Conservation (phyloP, 2,797 vertebrate species). For the Danio tinwini region DNA sequence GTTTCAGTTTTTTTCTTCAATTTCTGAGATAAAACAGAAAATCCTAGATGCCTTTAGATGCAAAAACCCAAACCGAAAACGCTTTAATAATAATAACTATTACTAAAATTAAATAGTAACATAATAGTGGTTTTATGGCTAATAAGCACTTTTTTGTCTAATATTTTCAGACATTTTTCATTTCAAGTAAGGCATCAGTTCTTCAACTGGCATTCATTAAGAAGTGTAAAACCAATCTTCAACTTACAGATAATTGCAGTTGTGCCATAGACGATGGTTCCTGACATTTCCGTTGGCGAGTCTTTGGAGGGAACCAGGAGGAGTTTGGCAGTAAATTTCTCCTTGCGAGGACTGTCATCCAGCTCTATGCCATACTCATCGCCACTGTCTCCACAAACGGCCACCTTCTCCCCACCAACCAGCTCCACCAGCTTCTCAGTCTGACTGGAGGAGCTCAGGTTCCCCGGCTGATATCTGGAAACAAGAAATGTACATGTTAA, state of each 20-base stretch:
- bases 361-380: conserved; percentile 68
- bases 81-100: too few species aligned
- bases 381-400: conserved; percentile 72
- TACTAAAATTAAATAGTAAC: too few species aligned
- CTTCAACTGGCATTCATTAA: neutral
- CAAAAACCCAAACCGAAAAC: too few species aligned
- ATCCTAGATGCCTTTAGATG: too few species aligned
- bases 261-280: conserved; percentile 85
- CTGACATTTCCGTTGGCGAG: conserved; percentile 82
- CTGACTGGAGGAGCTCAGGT: conserved; percentile 74
- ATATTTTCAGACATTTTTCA: neutral
- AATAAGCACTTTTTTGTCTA: too few species aligned
- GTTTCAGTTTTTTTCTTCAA: too few species aligned
- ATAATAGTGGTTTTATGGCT: too few species aligned
- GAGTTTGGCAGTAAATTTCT: conserved; percentile 70
- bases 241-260: conserved; percentile 86
- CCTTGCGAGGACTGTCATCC: conserved; percentile 63
- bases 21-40: too few species aligned
- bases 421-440: conserved; percentile 85
- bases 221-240: neutral
- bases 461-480: conserved; percentile 88
- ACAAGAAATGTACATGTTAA: neutral
- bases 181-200: neutral
- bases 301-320: conserved; percentile 79
- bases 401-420: conserved; percentile 79